Base-by-base conservation (phyloP, 2,113 vertebrate genomes). In the Myotis brandtii region DNA sequence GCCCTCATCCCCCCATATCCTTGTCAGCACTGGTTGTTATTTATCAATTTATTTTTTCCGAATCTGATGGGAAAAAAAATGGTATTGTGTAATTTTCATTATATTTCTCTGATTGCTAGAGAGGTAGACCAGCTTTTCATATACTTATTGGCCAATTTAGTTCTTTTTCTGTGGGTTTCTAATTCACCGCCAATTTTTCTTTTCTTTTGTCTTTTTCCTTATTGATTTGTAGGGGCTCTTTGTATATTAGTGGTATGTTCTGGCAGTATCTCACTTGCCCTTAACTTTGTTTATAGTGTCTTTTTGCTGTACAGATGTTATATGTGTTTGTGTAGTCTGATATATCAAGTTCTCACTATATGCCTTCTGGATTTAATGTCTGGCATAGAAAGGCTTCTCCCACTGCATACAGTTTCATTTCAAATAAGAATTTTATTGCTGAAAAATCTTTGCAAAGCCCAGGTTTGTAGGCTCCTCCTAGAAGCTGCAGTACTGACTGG, bases 151-250 rank as follows among this genome's bases (percentile, higher is more conserved):
- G 95, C 91, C 95, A 93, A 91, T 93, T 96, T 91, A 90, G 54
- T 34, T 95, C 86, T 91, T 96, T 77, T 87, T 95, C 90, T 94
- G 67, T 0, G n/a, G 77, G 81, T 95, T 97, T 95, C 94, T 93
- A 96, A 93, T 86, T 94, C 54, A 59, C 86, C 89, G 89, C 82
- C 93, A 94, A 70, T 66, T 79, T 95, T 83, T 77, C 84, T 84
- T 54, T 77, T 73, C 32, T 88, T 92, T 86, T 93, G 83, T 90
- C 90, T 77, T 96, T 90, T 95, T 97, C 93, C 96, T 94, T 97
- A 97, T 97, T 97, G 95, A 97, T 95, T 97, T 97, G 95, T 97
- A 76, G 97, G 46, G 69, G 91, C 94, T 97, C 95, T 97, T 97
- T 97, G 94, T 79, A 97, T 97, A 96, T 96, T 94, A 95, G 95